These are phyloP conservation scores for Cerceris ruficornis DNA, from an alignment of 2,888 invertebrate genomes.

Conservation along the genomic window DNA sequence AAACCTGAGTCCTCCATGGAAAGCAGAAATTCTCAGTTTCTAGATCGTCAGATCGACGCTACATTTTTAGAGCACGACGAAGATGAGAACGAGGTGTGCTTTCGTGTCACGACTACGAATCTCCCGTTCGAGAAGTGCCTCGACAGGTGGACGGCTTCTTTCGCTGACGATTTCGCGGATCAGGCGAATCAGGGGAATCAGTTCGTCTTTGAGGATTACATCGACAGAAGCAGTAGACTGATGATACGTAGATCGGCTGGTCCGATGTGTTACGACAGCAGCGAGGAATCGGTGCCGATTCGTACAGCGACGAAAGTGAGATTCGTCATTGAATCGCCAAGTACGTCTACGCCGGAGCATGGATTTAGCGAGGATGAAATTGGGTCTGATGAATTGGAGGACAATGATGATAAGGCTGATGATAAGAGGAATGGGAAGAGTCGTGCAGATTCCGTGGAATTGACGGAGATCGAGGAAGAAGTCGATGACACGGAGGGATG, in stretches of 20 bases:
- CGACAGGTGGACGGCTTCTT: slow-evolving; percentile 59
- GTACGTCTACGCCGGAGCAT: slow-evolving; percentile 59
- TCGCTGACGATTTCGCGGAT: slow-evolving; percentile 41
- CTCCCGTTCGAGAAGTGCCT: slow-evolving; percentile 76
- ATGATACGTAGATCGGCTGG: slow-evolving; percentile 48
- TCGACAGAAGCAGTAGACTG: slow-evolving; percentile 68
- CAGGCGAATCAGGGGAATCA: slow-evolving; percentile 46
- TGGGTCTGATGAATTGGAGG: slow-evolving; percentile 22
- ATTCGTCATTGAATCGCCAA: slow-evolving; percentile 74
- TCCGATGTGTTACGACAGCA: slow-evolving; percentile 38
- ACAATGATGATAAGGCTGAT: slow-evolving; percentile 16
- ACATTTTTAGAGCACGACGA: slow-evolving; percentile 48
- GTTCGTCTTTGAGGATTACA: slow-evolving; percentile 76
- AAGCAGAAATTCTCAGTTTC: not conserved
- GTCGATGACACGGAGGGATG: not conserved
- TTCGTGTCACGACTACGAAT: slow-evolving; percentile 77
- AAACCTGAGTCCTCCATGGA: not conserved
- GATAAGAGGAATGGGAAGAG: slow-evolving; percentile 13
- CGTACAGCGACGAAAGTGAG: slow-evolving; percentile 68
- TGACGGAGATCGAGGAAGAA: slow-evolving; percentile 32
- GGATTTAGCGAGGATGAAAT: slow-evolving; percentile 22
- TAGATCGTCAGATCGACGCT: slow-evolving; percentile 7
- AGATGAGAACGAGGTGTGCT: slow-evolving; percentile 64
- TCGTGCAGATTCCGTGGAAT: not conserved
- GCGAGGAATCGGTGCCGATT: slow-evolving; percentile 43